These are phyloP conservation scores for Acropora tenuis DNA, from an alignment of 64 coral and sea anemone genomes.

Conservation along the genomic window DNA sequence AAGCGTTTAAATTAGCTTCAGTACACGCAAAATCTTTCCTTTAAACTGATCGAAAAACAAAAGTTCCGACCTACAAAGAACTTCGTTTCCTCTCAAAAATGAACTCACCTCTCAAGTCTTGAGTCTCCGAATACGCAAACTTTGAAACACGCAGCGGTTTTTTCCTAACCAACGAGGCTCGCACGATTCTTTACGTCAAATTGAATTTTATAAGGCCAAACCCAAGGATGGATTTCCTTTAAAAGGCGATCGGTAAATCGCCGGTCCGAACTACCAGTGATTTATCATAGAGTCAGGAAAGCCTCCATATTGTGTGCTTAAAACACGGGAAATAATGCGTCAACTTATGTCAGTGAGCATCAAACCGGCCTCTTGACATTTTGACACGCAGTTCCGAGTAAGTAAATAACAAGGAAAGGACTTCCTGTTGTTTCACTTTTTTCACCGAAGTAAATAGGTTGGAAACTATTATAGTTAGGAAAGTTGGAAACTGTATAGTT, in stretches of 20 bases:
- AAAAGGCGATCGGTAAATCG: background rate
- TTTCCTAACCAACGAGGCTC: background rate
- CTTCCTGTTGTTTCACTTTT: background rate
- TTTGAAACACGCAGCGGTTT: background rate
- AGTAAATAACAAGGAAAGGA: background rate
- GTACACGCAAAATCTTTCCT: background rate
- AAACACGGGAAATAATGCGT: background rate
- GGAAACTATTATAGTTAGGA: background rate
- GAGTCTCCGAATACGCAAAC: background rate
- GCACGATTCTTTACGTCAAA: background rate
- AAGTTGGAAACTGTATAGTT: background rate
- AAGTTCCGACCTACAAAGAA: too few species aligned
- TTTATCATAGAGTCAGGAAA: constrained; percentile 2
- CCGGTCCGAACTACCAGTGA: background rate
- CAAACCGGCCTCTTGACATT: background rate
- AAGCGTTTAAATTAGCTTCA: too few species aligned
- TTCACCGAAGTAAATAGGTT: background rate
- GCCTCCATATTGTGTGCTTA: background rate
- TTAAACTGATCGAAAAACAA: background rate
- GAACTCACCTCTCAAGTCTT: background rate
- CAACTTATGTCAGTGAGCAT: background rate
- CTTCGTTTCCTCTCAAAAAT: too few species aligned
- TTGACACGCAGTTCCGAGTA: background rate
- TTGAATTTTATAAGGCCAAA: background rate
- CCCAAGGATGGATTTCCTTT: background rate